A percentile compares a stretch with the other conserved stretches of the same genome.
Evolutionary conservation across 2,797 vertebrate species (phyloP).

Genomic region (Setipinna tenuifilis): DNA sequence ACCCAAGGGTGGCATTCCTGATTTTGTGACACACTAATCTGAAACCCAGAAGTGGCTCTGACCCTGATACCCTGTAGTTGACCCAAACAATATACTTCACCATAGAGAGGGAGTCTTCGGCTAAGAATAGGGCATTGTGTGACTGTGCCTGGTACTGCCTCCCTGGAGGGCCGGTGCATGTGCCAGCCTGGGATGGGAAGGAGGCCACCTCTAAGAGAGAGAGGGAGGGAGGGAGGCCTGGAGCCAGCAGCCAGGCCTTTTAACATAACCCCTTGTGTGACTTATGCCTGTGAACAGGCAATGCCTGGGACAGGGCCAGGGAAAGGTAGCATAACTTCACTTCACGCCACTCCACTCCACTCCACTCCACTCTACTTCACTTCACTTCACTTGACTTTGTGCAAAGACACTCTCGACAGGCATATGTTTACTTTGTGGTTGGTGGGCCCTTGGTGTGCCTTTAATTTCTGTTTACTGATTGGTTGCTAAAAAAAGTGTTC

Average conservation of each 20-base stretch:
- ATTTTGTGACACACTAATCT: constrained; percentile 8
- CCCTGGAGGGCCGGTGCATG: constrained; percentile 37
- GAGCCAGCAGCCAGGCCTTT: not conserved
- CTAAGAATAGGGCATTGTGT: constrained; percentile 56
- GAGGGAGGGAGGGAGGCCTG: not conserved
- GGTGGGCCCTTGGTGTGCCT: too few species aligned
- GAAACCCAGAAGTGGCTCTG: not conserved
- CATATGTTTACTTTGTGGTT: too few species aligned
- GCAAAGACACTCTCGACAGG: too few species aligned
- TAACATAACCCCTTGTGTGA: not conserved
- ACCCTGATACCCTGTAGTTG: constrained; percentile 9
- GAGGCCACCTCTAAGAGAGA: constrained; percentile 13
- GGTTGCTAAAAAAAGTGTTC: too few species aligned
- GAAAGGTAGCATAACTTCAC: too few species aligned
- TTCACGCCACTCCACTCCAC: too few species aligned
- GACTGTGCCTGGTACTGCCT: constrained; percentile 68
- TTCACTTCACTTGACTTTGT: too few species aligned
- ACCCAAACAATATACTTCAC: constrained; percentile 23
- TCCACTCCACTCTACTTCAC: too few species aligned
- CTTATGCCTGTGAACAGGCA: too few species aligned
- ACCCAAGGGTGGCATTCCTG: constrained; percentile 1
- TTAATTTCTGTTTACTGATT: constrained; percentile 23
- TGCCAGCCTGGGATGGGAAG: constrained; percentile 24
- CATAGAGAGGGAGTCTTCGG: constrained; percentile 19
- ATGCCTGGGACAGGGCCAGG: too few species aligned